Evolutionary conservation across 1,140 invertebrate genomes (phyloP), one percentile per base, ranked within the genome.

Genomic region (honey bee (Apis mellifera)): DNA sequence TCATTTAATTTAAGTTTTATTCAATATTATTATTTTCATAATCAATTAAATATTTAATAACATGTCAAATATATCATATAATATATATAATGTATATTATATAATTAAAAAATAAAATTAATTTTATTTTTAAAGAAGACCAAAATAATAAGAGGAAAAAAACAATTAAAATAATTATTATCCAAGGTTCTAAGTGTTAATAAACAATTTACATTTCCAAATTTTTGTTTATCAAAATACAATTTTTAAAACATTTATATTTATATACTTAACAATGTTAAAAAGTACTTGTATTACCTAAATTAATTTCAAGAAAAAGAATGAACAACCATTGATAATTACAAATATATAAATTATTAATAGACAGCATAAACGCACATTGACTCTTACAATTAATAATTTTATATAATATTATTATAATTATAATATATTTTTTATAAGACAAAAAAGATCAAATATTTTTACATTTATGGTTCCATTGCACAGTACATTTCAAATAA

Each of bases 321-420:
- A 60, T 42, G 9, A 52, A 54, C 42, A 71, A 70, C 55, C 23
- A 48, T 23, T 54, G 4, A 70, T 62, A 42, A 82, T n/a, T 68
- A 77, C 13, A 55, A 77, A 17, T 17, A 55, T 70, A 64, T 19
- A 64, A 65, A 42, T 82, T 77, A 77, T 23, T 70, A 68, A 48
- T 72, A 64, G 42, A 50, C 32, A 72, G 42, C 68, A 66, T 83
- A 87, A 52, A 79, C 86, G n/a, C 70, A 83, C n/a, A 52, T 73
- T 79, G 54, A 80, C n/a, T 13, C 65, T 88, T 69, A 54, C 62
- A 82, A 62, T 79, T 72, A 75, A 70, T 26, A 23, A 88, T 84
- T 86, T 50, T 78, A 68, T 76, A 85, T 75, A 82, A 74, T 78
- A 74, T 62, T 80, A 84, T 42, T 84, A 83, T 86, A 81, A 86